Evolutionary conservation across 2,888 invertebrate genomes (phyloP).

Genomic region (Biston betularia): DNA sequence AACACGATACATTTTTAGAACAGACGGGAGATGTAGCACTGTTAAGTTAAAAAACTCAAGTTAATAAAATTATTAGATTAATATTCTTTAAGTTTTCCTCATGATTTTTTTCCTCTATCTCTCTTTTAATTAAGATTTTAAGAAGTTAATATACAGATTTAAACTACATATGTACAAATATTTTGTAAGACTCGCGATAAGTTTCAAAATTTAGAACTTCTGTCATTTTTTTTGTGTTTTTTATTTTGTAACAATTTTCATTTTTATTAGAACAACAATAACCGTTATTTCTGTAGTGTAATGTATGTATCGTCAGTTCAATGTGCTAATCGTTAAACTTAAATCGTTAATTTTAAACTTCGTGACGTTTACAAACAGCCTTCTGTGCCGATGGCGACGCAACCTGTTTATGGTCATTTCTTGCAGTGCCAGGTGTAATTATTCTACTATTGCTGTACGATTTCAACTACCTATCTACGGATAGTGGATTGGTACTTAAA

Average conservation of each 20-base stretch:
- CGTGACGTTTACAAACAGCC: slow-evolving; percentile 54
- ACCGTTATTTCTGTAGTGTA: slow-evolving; percentile 41
- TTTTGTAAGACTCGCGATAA: not conserved
- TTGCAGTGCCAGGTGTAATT: slow-evolving; percentile 28
- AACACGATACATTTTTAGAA: too few species aligned
- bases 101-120: too few species aligned
- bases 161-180: too few species aligned
- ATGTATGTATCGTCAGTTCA: slow-evolving; percentile 38
- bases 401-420: slow-evolving; percentile 53
- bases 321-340: slow-evolving; percentile 62
- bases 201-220: not conserved
- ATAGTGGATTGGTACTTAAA: not conserved
- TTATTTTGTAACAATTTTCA: slow-evolving; percentile 13
- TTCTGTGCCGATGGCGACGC: slow-evolving; percentile 45
- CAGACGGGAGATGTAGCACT: too few species aligned
- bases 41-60: too few species aligned
- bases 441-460: slow-evolving; percentile 8
- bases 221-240: too few species aligned
- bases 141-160: too few species aligned
- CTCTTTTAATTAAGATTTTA: too few species aligned
- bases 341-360: too few species aligned
- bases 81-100: too few species aligned
- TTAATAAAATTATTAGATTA: too few species aligned
- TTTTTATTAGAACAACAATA: not conserved
- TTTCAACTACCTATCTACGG: not conserved